A percentile compares a stretch with the other conserved stretches of the same genome.
These are phyloP conservation scores for Limnephilus auricula DNA, from an alignment of 2,888 invertebrate species.

Conservation along the genomic window DNA sequence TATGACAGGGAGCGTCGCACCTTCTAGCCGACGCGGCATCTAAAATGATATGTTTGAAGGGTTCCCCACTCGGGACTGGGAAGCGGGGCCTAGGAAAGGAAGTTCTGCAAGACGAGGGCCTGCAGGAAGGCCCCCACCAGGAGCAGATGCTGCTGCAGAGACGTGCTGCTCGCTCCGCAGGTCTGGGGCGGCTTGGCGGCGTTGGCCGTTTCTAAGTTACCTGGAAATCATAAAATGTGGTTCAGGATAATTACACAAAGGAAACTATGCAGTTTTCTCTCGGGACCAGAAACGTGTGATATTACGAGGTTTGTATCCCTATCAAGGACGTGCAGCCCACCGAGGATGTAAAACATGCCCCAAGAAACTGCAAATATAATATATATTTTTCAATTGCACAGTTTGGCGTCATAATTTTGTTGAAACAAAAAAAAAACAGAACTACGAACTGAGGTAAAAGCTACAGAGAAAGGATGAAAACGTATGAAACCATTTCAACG, in stretches of 20 bases:
- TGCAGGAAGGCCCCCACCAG: slow-evolving; percentile 17
- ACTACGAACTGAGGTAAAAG: no score
- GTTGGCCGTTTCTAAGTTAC: slow-evolving; percentile 59
- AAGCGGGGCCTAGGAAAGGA: slow-evolving; percentile 47
- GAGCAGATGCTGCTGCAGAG: slow-evolving; percentile 38
- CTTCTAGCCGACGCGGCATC: slow-evolving; percentile 50
- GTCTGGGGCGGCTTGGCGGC: slow-evolving; percentile 56
- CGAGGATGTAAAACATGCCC: no score
- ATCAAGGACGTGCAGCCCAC: no score
- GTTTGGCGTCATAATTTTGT: no score
- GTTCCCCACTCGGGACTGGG: slow-evolving; percentile 31
- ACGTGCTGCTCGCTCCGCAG: slow-evolving; percentile 50
- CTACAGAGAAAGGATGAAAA: no score
- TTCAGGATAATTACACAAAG: no score
- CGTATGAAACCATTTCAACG: no score
- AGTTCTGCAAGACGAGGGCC: not conserved
- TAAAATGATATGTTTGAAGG: slow-evolving; percentile 63
- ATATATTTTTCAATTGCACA: no score
- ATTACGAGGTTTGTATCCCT: no score
- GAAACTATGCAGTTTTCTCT: not conserved
- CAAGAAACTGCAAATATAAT: no score
- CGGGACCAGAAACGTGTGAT: no score
- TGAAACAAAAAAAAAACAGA: no score
- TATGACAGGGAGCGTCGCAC: slow-evolving; percentile 51
- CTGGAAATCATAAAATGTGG: slow-evolving; percentile 54